Conservation (phyloP, 2,888 invertebrate species). For the Germaria angustata region DNA sequence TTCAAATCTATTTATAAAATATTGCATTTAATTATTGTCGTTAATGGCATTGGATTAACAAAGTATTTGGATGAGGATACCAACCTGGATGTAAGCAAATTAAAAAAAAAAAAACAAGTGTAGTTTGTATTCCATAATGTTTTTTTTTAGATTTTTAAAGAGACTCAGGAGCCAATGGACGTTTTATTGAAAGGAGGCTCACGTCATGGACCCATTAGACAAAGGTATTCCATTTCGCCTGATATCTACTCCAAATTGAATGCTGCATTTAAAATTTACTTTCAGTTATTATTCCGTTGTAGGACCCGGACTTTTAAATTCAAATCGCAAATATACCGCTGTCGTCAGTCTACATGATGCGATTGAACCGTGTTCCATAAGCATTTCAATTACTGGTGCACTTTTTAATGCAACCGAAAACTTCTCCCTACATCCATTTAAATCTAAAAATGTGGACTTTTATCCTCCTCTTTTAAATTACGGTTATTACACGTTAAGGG, state of each 20-base stretch:
- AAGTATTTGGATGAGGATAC: not conserved
- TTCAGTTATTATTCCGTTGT: constrained; percentile 22
- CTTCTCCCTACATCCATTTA: not conserved
- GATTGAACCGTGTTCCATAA: not conserved
- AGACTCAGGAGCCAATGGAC: not conserved
- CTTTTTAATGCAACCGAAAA: not conserved
- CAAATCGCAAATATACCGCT: constrained; percentile 33
- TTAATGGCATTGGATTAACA: not conserved
- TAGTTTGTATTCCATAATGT: too few species aligned
- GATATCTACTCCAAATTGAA: not conserved
- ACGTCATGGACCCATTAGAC: not conserved
- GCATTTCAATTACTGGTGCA: not conserved
- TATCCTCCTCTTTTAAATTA: not conserved
- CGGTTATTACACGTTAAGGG: constrained; percentile 74
- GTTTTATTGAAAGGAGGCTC: not conserved
- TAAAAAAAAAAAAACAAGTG: not conserved
- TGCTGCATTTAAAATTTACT: not conserved
- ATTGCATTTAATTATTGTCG: not conserved
- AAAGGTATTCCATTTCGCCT: not conserved
- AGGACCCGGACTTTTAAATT: constrained; percentile 20
- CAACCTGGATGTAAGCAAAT: not conserved
- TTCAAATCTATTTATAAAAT: not conserved
- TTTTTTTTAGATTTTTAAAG: not conserved
- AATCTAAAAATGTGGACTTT: constrained; percentile 26
- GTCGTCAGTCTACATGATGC: constrained; percentile 7